A percentile compares a stretch with the other conserved stretches of the same genome.
Conservation (phyloP, 2,113 vertebrate species). For the Hymenochirus boettgeri region DNA sequence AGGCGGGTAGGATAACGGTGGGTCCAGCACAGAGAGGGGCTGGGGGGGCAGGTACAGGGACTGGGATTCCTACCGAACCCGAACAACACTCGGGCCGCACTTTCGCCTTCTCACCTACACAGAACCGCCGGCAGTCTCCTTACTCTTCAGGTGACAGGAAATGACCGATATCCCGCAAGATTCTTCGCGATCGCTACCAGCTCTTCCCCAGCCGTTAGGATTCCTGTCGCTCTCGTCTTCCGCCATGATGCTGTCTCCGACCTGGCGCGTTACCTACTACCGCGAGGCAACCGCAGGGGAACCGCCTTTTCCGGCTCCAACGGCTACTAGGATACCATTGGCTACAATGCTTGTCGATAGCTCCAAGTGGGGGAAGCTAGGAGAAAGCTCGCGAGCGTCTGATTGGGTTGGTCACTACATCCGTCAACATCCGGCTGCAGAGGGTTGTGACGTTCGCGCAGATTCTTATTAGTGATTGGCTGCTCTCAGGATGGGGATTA, state of each 20-base stretch:
- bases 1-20: rapidly evolving
- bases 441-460: slow-evolving; percentile 2
- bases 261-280: slow-evolving; percentile 68
- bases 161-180: slow-evolving; percentile 46
- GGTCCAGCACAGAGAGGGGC: no score
- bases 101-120: slow-evolving; percentile 73
- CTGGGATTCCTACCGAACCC: slow-evolving; percentile 39
- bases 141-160: slow-evolving; percentile 58
- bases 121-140: slow-evolving; percentile 78
- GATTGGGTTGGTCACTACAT: slow-evolving; percentile 16
- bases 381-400: neutral
- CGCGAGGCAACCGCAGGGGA: slow-evolving; percentile 38
- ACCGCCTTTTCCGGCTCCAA: slow-evolving; percentile 41
- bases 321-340: neutral
- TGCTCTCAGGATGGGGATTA: neutral
- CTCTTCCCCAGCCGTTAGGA: slow-evolving; percentile 75
- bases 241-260: slow-evolving; percentile 88
- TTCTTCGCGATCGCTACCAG: slow-evolving; percentile 65
- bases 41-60: no score
- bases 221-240: slow-evolving; percentile 82
- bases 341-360: neutral
- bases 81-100: neutral
- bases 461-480: slow-evolving; percentile 2
- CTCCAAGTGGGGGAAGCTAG: neutral
- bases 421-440: slow-evolving; percentile 26